Base-by-base conservation (phyloP, 1,140 invertebrate genomes). In the Tyrophagus putrescentiae region DNA sequence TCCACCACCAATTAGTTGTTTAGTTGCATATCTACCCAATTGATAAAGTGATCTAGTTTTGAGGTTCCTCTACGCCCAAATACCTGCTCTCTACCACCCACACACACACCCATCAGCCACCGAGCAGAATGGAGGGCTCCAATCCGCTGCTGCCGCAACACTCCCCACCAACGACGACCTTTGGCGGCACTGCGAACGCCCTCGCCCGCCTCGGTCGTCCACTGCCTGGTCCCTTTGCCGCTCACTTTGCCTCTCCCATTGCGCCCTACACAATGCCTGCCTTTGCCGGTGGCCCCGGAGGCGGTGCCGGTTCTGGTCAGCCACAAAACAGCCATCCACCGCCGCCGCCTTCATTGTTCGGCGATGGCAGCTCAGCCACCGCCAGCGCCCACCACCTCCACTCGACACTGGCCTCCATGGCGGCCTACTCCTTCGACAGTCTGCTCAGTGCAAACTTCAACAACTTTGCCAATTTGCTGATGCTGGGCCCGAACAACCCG, bases 181-280 rank as follows among this genome's bases (percentile, higher is more conserved):
- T 39, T 34, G 60, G 45, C 25, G 56, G 2, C 57, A 7, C 59
- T 3, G 59, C 59, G 6, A n/a, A 25, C 39, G 61, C 63, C 29
- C 27, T 65, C 44, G 65, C 65, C 7, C 52, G 65, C 7, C 39
- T 65, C 23, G 64, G 64, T 34, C 63, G 65, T 2, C 63, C 63
- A 28, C 29, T 65, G 13, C 65, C 65, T 16, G 62, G 61, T 16
- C 63, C 65, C 13, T 65, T 65, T 39, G 61, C 63, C 44, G n/a
- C n/a, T 21, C 65, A 65, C 39, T 65, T 65, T 25, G 65, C 59
- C 9, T 62, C 62, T n/a, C 65, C 65, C 1, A 65, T 65, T 4
- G 65, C 65, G 7, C 65, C 65, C 0, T 65, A 65, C 32, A 64
- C 60, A 21, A 52, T 65, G 42, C 58, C 65, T 6, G 57, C n/a